Percentiles rank a stretch among this genome's conserved stretches.
Conservation (phyloP, 2,797 vertebrate genomes). For the Pygocentrus nattereri region DNA sequence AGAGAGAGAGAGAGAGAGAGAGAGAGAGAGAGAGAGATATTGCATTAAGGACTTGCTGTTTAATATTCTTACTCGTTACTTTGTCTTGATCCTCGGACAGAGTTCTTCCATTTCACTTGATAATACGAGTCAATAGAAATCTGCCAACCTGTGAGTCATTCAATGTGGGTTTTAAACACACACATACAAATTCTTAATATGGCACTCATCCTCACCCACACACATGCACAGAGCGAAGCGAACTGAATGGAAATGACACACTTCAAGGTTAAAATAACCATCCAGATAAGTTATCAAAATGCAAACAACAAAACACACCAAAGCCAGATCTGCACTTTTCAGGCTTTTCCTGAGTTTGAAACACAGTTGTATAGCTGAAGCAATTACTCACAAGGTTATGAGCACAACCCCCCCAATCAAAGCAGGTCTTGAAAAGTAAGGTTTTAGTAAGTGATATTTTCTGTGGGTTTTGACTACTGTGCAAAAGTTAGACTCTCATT, state of each 20-base stretch:
- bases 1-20: conserved; percentile 46
- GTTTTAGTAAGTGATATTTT: too few species aligned
- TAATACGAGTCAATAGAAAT: conserved; percentile 54
- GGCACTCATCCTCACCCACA: conserved; percentile 34
- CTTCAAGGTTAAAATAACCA: conserved; percentile 41
- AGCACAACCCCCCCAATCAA: too few species aligned
- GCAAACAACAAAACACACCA: conserved; percentile 23
- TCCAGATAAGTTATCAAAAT: conserved; percentile 38
- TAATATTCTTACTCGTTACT: neutral
- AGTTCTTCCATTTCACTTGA: conserved; percentile 55
- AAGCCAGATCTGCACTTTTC: neutral
- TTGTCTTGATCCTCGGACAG: neutral
- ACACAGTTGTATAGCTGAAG: neutral
- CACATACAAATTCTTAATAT: conserved; percentile 2
- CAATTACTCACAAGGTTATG: too few species aligned
- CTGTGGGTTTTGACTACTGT: too few species aligned
- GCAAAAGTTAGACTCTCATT: too few species aligned
- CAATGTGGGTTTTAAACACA: neutral
- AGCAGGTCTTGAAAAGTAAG: too few species aligned
- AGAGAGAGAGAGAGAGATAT: conserved; percentile 30
- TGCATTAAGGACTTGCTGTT: neutral
- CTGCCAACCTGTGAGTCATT: conserved; percentile 22
- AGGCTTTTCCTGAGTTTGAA: neutral
- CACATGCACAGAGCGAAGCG: neutral
- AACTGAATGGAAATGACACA: conserved; percentile 13